Conservation (phyloP, 2,113 vertebrate species). For the Nannospalax galili region DNA sequence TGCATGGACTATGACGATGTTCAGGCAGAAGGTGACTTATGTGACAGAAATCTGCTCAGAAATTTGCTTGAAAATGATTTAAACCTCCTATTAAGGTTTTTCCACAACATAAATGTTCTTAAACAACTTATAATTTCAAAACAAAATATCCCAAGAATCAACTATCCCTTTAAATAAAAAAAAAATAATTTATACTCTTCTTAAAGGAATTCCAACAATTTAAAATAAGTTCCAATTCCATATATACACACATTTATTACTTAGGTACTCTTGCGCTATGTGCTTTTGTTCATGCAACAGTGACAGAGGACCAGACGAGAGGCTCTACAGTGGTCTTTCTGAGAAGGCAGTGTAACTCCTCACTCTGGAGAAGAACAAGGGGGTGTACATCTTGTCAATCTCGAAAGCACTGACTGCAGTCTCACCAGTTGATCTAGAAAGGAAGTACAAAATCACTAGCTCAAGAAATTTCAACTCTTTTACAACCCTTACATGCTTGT, state of each 20-base stretch:
- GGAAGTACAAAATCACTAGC: neutral
- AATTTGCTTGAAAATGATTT: constrained; percentile 76
- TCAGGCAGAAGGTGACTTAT: constrained; percentile 67
- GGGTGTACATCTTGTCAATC: constrained; percentile 97
- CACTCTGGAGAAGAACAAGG: constrained; percentile 96
- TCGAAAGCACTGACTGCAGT: constrained; percentile 95
- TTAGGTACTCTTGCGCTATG: constrained; percentile 83
- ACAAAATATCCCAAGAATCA: constrained; percentile 74
- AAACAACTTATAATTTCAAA: constrained; percentile 79
- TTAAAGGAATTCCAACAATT: constrained; percentile 81
- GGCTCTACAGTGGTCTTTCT: constrained; percentile 93
- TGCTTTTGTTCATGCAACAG: constrained; percentile 84
- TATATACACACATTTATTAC: constrained; percentile 86
- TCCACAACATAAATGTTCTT: constrained; percentile 81
- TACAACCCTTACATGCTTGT: neutral
- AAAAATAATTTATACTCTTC: constrained; percentile 82
- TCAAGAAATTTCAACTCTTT: neutral
- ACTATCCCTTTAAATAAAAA: constrained; percentile 82
- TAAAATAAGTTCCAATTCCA: constrained; percentile 86
- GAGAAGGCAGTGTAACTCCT: constrained; percentile 98
- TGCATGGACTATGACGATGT: neutral
- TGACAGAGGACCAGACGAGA: constrained; percentile 63
- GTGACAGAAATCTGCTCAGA: constrained; percentile 78
- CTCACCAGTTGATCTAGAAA: constrained; percentile 93
- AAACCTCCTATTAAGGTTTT: constrained; percentile 72